A percentile compares a stretch with the other conserved stretches of the same genome.
These are phyloP conservation scores for Atta cephalotes DNA, from an alignment of 1,140 invertebrate species.

Conservation along the genomic window DNA sequence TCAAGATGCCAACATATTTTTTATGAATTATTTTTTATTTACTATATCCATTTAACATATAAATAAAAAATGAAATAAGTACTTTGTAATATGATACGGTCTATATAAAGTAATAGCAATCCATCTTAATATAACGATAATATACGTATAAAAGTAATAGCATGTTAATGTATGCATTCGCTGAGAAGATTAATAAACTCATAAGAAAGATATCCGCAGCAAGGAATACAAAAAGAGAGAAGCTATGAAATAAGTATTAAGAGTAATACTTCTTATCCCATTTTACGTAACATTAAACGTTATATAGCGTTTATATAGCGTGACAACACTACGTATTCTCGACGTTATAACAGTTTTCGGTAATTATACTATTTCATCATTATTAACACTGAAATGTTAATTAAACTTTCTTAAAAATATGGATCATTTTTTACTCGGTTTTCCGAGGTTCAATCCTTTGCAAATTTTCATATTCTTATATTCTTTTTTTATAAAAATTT, in stretches of 20 bases:
- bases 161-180: constrained; percentile 15
- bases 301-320: background rate
- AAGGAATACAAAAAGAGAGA: constrained; percentile 15
- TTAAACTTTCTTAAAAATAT: background rate
- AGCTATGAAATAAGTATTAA: constrained; percentile 14
- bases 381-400: constrained; percentile 21
- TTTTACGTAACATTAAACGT: constrained; percentile 19
- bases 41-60: background rate
- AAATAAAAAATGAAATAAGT: constrained; percentile 4
- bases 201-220: background rate
- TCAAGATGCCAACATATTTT: background rate
- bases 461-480: background rate
- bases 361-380: constrained; percentile 7
- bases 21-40: background rate
- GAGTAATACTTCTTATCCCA: background rate
- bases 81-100: background rate
- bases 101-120: background rate
- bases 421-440: background rate
- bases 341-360: background rate
- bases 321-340: background rate
- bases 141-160: constrained; percentile 21
- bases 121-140: constrained; percentile 1
- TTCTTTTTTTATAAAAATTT: background rate
- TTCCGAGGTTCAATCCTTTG: background rate
- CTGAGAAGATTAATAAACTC: constrained; percentile 4